A percentile compares a stretch with the other conserved stretches of the same genome.
These are phyloP conservation scores for Euleptes europaea DNA, from an alignment of 2,113 vertebrate genomes.

Conservation along the genomic window DNA sequence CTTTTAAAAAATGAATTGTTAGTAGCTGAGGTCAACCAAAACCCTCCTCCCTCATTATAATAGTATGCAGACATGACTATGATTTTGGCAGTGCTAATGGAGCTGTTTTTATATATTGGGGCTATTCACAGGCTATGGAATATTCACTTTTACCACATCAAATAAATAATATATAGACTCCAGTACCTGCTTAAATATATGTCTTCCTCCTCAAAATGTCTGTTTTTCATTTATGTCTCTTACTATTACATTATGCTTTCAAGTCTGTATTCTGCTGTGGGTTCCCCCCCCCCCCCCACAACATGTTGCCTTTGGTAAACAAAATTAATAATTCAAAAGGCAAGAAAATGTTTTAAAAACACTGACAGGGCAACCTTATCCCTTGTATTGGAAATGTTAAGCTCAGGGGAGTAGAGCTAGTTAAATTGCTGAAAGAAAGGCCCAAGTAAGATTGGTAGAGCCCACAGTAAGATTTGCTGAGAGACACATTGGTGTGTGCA, in stretches of 20 bases:
- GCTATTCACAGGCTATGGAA: background rate
- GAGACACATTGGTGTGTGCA: background rate
- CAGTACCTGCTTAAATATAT: background rate
- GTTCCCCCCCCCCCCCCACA: background rate
- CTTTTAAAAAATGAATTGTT: background rate
- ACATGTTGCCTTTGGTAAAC: slow-evolving; percentile 11
- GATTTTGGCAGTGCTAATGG: accelerated
- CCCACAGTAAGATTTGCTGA: background rate
- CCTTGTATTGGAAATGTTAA: background rate
- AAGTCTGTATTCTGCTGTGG: background rate
- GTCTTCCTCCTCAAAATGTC: background rate
- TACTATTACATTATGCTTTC: background rate
- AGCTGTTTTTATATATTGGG: background rate
- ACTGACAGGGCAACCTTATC: background rate
- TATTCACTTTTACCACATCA: background rate
- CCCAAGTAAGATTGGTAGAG: background rate
- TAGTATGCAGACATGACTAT: background rate
- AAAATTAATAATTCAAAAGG: slow-evolving; percentile 23
- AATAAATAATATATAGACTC: background rate
- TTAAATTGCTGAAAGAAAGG: background rate
- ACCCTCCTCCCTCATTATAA: accelerated
- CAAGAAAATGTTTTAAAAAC: background rate
- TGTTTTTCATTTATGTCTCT: slow-evolving; percentile 4
- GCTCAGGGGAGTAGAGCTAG: background rate
- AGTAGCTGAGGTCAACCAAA: background rate